Conservation (phyloP, 2,888 invertebrate species). For the Eristalis arbustorum region DNA sequence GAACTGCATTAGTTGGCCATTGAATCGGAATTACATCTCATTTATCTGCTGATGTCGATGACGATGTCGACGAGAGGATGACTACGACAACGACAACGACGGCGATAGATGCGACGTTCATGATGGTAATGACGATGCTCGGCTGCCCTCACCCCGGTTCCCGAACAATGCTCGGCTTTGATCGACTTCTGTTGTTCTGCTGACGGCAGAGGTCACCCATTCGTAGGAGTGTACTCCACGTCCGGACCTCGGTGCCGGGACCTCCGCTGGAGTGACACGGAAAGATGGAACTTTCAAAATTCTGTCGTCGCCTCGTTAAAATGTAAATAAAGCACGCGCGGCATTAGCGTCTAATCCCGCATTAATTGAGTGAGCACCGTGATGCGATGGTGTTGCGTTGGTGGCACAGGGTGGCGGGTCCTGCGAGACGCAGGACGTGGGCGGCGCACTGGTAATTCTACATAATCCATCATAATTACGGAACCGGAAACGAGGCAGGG, state of each 20-base stretch:
- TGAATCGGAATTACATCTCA: conserved; percentile 68
- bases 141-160: not conserved
- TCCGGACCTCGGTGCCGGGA: not conserved
- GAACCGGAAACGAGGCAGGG: conserved; percentile 63
- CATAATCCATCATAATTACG: conserved; percentile 70
- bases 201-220: conserved; percentile 45
- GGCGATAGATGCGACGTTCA: conserved; percentile 24
- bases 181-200: conserved; percentile 56
- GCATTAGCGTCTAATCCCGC: conserved; percentile 55
- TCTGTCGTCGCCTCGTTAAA: conserved; percentile 38
- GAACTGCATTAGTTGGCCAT: conserved; percentile 70
- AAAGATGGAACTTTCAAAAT: conserved; percentile 18
- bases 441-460: conserved; percentile 56
- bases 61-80: conserved; percentile 28
- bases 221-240: not conserved
- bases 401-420: not conserved
- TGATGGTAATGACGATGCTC: not conserved
- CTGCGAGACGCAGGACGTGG: not conserved
- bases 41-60: conserved; percentile 62
- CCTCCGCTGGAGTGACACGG: not conserved
- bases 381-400: not conserved
- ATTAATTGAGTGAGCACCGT: conserved; percentile 65
- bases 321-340: conserved; percentile 63
- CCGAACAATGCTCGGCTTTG: conserved; percentile 22
- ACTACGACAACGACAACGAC: conserved; percentile 5